Conservation (phyloP, 2,888 invertebrate genomes). For the Gonocerus acuteangulatus region DNA sequence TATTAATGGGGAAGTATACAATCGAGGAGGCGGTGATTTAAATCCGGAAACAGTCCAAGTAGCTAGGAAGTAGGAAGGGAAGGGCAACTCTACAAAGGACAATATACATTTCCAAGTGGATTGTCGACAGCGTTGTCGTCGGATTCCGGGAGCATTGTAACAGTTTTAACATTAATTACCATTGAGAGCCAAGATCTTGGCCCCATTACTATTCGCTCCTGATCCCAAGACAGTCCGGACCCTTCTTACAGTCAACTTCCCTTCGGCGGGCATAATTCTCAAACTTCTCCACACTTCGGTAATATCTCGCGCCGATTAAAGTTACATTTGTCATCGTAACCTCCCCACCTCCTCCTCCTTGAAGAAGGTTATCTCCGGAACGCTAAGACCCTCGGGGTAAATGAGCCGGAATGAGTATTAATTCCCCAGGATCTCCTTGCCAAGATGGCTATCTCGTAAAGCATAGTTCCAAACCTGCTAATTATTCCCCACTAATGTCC, state of each 20-base stretch:
- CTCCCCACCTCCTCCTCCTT: not conserved
- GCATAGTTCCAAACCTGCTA: slow-evolving; percentile 34
- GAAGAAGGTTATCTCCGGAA: slow-evolving; percentile 30
- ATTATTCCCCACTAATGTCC: slow-evolving; percentile 29
- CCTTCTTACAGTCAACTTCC: slow-evolving; percentile 1
- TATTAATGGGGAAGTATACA: no score
- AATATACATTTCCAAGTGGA: slow-evolving; percentile 11
- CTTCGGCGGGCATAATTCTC: not conserved
- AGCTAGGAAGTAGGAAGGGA: not conserved
- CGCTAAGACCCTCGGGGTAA: slow-evolving; percentile 35
- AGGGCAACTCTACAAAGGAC: slow-evolving; percentile 4
- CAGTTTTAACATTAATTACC: slow-evolving; percentile 35
- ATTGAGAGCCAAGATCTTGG: slow-evolving; percentile 24
- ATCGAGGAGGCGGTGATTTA: no score
- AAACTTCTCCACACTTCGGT: slow-evolving; percentile 12
- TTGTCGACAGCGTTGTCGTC: no score
- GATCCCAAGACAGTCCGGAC: not conserved
- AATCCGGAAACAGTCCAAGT: not conserved
- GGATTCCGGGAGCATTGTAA: slow-evolving; percentile 8
- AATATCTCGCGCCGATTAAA: slow-evolving; percentile 38
- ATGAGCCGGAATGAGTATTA: slow-evolving; percentile 38
- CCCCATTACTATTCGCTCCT: not conserved
- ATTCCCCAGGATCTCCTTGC: slow-evolving; percentile 33
- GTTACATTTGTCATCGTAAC: slow-evolving; percentile 37
- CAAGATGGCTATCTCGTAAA: slow-evolving; percentile 30